Evolutionary conservation across 2,888 invertebrate genomes (phyloP).

Genomic region (Caenorhabditis macrosperma): DNA sequence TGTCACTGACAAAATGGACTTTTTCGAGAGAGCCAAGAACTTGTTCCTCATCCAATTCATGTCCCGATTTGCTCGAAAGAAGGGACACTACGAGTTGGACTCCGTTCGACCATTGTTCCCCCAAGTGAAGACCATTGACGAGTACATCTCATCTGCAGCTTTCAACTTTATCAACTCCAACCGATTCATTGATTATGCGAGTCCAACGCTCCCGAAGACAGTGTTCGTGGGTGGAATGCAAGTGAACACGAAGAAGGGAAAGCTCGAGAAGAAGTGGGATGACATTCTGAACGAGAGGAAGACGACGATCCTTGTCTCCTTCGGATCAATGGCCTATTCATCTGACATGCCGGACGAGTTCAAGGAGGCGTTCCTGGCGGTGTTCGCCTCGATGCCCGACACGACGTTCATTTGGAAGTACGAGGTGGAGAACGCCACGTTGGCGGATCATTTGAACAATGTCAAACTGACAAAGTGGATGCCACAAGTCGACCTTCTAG

Average conservation of each 20-base stretch:
- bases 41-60: background rate
- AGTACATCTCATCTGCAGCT: no score
- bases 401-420: constrained; percentile 64
- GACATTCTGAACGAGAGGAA: constrained; percentile 39
- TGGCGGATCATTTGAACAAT: constrained; percentile 46
- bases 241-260: constrained; percentile 43
- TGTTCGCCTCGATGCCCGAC: constrained; percentile 50
- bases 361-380: constrained; percentile 47
- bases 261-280: constrained; percentile 47
- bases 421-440: constrained; percentile 51
- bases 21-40: constrained; percentile 11
- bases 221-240: constrained; percentile 61
- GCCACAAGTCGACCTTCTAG: constrained; percentile 54
- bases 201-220: constrained; percentile 55
- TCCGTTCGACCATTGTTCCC: background rate
- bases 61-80: background rate
- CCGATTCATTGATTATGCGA: constrained; percentile 38
- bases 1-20: constrained; percentile 6
- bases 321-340: constrained; percentile 57
- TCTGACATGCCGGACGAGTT: constrained; percentile 54
- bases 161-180: constrained; percentile 37
- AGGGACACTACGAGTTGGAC: constrained; percentile 1
- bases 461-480: constrained; percentile 54
- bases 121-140: background rate
- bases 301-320: constrained; percentile 52